phyloP scores from a whole-genome alignment of 2,113 vertebrate genomes.

The Orientallactaga bullata region DNA sequence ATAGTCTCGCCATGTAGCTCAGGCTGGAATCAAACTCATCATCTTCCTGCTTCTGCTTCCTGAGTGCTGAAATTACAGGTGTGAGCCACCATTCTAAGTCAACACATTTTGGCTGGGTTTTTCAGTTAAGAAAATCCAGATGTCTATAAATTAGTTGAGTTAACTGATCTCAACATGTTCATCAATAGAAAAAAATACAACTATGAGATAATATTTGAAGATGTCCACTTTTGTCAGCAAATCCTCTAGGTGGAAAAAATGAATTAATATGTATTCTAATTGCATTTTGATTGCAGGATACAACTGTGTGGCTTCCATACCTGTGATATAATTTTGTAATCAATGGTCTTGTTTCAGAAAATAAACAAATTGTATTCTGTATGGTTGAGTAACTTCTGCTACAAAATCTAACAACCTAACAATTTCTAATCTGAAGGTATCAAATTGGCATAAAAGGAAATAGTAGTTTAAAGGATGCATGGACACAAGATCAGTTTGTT shows the following conservation, averaged over 20 bases:
- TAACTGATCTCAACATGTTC: neutral
- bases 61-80: neutral
- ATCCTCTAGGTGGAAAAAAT: neutral
- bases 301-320: constrained; percentile 64
- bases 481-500: constrained; percentile 55
- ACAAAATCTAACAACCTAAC: constrained; percentile 72
- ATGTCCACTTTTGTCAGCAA: constrained; percentile 41
- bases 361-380: constrained; percentile 81
- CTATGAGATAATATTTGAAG: constrained; percentile 43
- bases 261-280: constrained; percentile 48
- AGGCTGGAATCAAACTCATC: neutral
- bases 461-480: constrained; percentile 57
- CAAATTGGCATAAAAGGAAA: constrained; percentile 66
- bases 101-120: constrained; percentile 18
- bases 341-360: constrained; percentile 77
- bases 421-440: constrained; percentile 67
- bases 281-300: constrained; percentile 62
- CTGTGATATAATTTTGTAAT: constrained; percentile 78
- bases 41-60: neutral
- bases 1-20: neutral
- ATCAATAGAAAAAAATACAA: constrained; percentile 27
- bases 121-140: constrained; percentile 46
- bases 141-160: constrained; percentile 41
- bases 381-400: constrained; percentile 77
- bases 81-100: no score